Evolutionary conservation across 1,140 invertebrate species (phyloP), one percentile per base, ranked within the genome.

Genomic region (Dinothrombium tinctorium): DNA sequence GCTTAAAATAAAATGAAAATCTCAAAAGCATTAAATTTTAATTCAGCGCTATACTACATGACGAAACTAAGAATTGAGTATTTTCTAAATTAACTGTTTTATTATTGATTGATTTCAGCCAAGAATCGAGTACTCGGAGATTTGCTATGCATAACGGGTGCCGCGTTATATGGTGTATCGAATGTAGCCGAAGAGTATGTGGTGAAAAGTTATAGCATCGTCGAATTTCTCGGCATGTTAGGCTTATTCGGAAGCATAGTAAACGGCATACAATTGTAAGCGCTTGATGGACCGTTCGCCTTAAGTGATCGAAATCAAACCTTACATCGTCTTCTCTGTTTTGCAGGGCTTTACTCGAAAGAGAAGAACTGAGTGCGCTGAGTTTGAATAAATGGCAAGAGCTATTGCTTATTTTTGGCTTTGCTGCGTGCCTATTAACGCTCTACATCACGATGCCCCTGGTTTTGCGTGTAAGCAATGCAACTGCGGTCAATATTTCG

Each of bases 211-310:
- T 73, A 74, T 43, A 71, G 76, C 42, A 40, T 37, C 21, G 66
- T 76, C 26, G 79, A 84, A 55, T 84, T 80, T 55, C 63, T 87
- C n/a, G 78, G 76, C 15, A 68, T 82, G 61, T 65, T 83, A 33
- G 79, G 81, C 23, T 64, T 83, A 23, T 80, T 82, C 51, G 78
- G 79, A 7, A 76, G 71, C 33, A 59, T 82, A 45, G 60, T 84
- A 14, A 72, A 74, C 51, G 74, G 73, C 25, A 59, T 74, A 25
- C 81, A 86, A 63, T 69, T 78, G 71, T 76, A 67, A 63, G 72
- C 53, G 6, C 37, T 15, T 19, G n/a, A n/a, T n/a, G n/a, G n/a
- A n/a, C n/a, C n/a, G n/a, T n/a, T n/a, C n/a, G n/a, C n/a, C n/a
- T n/a, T n/a, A n/a, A n/a, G n/a, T n/a, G n/a, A n/a, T n/a, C n/a